Base-by-base conservation (phyloP, 1,140 invertebrate species). In the Drosophila paulistorum region DNA sequence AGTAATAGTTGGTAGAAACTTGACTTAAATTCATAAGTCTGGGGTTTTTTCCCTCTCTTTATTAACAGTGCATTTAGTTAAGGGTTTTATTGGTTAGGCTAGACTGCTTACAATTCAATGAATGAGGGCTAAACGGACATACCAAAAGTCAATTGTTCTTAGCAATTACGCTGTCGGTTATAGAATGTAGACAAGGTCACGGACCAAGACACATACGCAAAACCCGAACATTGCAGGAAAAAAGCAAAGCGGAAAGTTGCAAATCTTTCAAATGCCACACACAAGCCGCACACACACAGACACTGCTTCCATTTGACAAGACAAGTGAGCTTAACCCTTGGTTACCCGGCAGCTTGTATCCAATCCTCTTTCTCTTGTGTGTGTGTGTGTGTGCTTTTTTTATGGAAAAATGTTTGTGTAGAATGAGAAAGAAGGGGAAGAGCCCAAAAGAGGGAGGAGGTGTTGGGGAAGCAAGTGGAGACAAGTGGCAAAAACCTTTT, bases 401-500 rank as follows among this genome's bases (percentile, higher is more conserved):
- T 55, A 61, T 68, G 39, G 20, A 68, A 68, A 74, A 78, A 64
- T 79, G 48, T 73, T 60, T 64, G 59, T 33, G 30, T 35, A 51
- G 3, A 51, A 3, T 20, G 11, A 2, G 1, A 23, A 20, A 51
- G 20, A 51, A 51, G 17, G 45, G 45, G 17, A 6, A 9, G 10
- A 10, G 20, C 7, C 33, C 9, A 9, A 9, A 9, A 7, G 7
- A 35, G 17, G 10, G 45, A 2, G 20, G 45, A 48, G 7, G 39
- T 13, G 9, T 2, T 55, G 51, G 26, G 57, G 33, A 23, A 23
- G 58, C 69, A 64, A 39, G 37, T 39, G 37, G 77, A 79, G 81
- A 84, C 81, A 84, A 84, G 77, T 80, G 77, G 81, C 70, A 84
- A 83, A 80, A 84, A 75, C 81, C 68, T 74, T 84, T 77, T 80